Conservation (phyloP, 2,888 invertebrate genomes). For the Autographa gamma region DNA sequence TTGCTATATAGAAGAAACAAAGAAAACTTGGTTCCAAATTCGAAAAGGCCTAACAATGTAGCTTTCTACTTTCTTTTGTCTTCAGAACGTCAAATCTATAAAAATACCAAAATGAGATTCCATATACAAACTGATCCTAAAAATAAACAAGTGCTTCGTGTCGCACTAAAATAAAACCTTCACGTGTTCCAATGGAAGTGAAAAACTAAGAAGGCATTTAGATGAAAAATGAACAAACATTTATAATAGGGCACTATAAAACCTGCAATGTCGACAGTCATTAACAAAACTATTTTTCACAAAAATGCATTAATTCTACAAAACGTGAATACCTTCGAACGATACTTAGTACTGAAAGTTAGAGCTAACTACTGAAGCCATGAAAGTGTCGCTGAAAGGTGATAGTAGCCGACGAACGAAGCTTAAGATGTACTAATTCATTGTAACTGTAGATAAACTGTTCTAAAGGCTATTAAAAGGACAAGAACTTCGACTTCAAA, state of each 20-base stretch:
- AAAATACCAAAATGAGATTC: no score
- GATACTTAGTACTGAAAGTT: neutral
- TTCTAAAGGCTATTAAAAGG: neutral
- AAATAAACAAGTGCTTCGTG: no score
- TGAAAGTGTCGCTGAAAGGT: neutral
- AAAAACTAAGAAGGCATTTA: no score
- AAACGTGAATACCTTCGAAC: neutral
- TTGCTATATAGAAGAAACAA: no score
- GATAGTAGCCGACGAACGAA: neutral
- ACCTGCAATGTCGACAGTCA: no score
- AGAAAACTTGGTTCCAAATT: neutral
- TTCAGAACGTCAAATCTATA: neutral
- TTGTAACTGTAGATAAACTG: neutral
- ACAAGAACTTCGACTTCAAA: neutral
- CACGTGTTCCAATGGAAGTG: no score
- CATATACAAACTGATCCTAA: no score
- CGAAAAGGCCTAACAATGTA: neutral
- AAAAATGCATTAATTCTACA: neutral
- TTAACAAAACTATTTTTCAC: no score
- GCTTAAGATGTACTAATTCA: constrained; percentile 7
- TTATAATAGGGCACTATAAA: no score
- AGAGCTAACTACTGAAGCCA: neutral
- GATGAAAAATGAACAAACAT: no score
- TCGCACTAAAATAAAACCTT: no score
- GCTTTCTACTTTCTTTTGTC: neutral